These are phyloP conservation scores for Stegodyphus dumicola DNA, from an alignment of 1,140 invertebrate species.

Conservation along the genomic window DNA sequence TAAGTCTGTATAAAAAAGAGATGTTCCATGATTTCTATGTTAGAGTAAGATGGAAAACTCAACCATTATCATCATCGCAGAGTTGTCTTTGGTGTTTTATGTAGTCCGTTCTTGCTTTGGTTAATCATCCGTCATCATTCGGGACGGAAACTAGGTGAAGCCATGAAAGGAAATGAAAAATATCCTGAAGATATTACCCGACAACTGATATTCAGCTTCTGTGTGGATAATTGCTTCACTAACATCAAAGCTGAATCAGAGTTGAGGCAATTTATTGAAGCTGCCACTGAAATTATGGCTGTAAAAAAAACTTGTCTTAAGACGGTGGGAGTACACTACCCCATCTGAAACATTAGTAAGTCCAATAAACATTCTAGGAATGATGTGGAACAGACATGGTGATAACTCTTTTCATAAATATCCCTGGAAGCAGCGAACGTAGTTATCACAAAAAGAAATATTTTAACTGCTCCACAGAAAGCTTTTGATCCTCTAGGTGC, in stretches of 20 bases:
- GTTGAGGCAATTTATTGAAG: conserved; percentile 9
- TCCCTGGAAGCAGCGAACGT: too few relatives aligned
- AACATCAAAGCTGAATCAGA: background rate
- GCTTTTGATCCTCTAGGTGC: conserved; percentile 55
- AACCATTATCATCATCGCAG: conserved; percentile 1
- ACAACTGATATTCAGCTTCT: background rate
- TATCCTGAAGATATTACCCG: too few relatives aligned
- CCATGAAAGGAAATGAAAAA: conserved; percentile 5
- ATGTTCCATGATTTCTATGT: conserved; percentile 17
- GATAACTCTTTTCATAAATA: background rate
- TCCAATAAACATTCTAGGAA: background rate
- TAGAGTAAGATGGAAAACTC: conserved; percentile 4
- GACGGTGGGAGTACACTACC: conserved; percentile 1
- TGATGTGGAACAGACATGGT: background rate
- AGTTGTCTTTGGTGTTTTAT: conserved; percentile 25
- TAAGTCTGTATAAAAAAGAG: conserved; percentile 14
- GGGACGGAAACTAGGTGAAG: background rate
- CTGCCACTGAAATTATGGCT: conserved; percentile 1
- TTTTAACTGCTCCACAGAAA: background rate
- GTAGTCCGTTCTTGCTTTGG: conserved; percentile 25
- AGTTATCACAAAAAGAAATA: background rate
- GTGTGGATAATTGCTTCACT: conserved; percentile 1
- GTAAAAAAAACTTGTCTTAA: conserved; percentile 4
- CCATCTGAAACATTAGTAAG: background rate
- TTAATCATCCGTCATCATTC: conserved; percentile 6